Evolutionary conservation across 2,797 vertebrate species (phyloP).

Genomic region (Hypotaenidia philippensis): DNA sequence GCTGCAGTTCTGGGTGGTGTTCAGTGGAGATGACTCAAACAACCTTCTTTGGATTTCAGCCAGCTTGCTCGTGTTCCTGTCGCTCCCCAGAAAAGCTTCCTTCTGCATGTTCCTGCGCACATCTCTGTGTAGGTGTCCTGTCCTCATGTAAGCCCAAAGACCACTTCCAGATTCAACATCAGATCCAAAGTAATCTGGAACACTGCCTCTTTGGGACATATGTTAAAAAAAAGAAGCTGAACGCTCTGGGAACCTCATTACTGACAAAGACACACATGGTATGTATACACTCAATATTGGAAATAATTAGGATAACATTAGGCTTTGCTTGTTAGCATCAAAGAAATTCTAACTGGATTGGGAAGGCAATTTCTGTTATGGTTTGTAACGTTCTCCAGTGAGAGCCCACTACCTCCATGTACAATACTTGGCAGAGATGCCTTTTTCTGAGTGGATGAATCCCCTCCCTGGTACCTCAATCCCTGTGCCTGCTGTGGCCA

Average conservation of each 20-base stretch:
- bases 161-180: neutral
- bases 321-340: neutral
- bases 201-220: neutral
- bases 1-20: neutral
- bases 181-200: neutral
- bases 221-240: neutral
- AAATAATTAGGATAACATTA: neutral
- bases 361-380: neutral
- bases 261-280: neutral
- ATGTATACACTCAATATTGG: neutral
- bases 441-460: neutral
- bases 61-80: neutral
- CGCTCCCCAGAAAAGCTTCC: neutral
- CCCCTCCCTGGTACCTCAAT: neutral
- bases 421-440: neutral
- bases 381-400: neutral
- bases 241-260: neutral
- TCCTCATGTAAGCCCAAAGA: too few species aligned
- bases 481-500: neutral
- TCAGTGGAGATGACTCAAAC: neutral
- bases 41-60: neutral
- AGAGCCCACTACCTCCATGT: neutral
- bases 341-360: neutral
- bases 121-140: too few species aligned
- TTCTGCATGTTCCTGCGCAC: too few species aligned